Evolutionary conservation across 92 coral and sea anemone genomes (phyloP).

Genomic region (Umimayanthus kanabou): DNA sequence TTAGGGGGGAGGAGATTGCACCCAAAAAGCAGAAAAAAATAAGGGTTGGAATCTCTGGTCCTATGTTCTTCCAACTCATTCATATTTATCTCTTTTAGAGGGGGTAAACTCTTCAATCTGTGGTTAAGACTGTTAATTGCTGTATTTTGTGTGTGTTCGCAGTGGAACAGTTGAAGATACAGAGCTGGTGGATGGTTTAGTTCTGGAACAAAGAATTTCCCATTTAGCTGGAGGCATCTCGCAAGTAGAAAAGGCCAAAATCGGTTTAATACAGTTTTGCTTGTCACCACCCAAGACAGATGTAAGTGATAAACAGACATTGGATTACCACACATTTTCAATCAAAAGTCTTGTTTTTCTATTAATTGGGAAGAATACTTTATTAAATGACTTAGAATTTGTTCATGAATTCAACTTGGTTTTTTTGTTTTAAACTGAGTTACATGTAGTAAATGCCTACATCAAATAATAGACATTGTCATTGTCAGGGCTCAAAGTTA

Average conservation of each 20-base stretch:
- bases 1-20: too few relatives aligned
- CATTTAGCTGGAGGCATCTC: slow-evolving; percentile 97
- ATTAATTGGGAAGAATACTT: too few relatives aligned
- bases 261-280: slow-evolving; percentile 96
- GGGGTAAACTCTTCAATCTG: neutral
- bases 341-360: neutral
- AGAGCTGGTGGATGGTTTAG: slow-evolving; percentile 94
- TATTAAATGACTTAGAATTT: too few relatives aligned
- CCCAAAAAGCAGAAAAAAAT: too few relatives aligned
- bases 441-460: too few relatives aligned
- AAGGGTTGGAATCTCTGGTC: too few relatives aligned
- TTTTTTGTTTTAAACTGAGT: too few relatives aligned
- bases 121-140: too few relatives aligned
- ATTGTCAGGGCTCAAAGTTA: too few relatives aligned
- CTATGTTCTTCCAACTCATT: too few relatives aligned
- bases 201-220: slow-evolving; percentile 93
- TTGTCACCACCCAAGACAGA: slow-evolving; percentile 98
- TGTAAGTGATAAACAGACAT: slow-evolving; percentile 54
- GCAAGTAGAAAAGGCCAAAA: slow-evolving; percentile 93
- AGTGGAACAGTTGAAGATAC: slow-evolving; percentile 99
- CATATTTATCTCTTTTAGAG: neutral
- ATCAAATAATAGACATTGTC: too few relatives aligned
- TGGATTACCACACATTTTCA: neutral
- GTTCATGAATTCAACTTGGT: too few relatives aligned
- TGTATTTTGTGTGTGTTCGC: slow-evolving; percentile 32